Conservation (phyloP, 2,797 vertebrate genomes). For the Pogonophryne albipinna region DNA sequence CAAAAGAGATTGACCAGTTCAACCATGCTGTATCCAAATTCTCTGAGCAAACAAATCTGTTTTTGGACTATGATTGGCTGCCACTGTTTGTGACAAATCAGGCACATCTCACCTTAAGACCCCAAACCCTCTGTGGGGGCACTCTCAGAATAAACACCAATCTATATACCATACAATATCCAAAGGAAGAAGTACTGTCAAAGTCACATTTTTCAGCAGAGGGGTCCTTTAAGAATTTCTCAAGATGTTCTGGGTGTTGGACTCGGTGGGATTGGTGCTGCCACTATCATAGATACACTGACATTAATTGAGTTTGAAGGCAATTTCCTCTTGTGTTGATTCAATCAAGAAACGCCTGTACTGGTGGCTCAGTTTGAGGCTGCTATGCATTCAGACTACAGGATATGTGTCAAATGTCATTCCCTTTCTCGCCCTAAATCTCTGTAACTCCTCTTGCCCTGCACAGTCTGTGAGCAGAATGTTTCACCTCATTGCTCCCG, state of each 20-base stretch:
- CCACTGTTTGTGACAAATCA: background rate
- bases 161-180: constrained; percentile 7
- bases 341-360: constrained; percentile 51
- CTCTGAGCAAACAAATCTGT: background rate
- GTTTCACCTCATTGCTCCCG: constrained; percentile 29
- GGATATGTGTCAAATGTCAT: constrained; percentile 27
- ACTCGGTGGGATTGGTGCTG: constrained; percentile 28
- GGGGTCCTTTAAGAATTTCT: constrained; percentile 9
- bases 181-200: background rate
- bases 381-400: constrained; percentile 25
- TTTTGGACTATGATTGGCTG: background rate
- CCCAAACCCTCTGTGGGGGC: background rate
- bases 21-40: constrained; percentile 5
- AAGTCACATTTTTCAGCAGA: background rate
- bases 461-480: constrained; percentile 20
- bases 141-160: background rate
- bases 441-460: background rate
- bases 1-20: constrained; percentile 33
- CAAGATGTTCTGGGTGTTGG: constrained; percentile 11
- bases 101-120: background rate
- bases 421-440: constrained; percentile 1
- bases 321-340: constrained; percentile 66
- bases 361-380: constrained; percentile 20
- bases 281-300: constrained; percentile 32
- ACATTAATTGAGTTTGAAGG: constrained; percentile 55